These are phyloP conservation scores for Drosophila flavopinicola DNA, from an alignment of 2,888 invertebrate species.

Conservation along the genomic window DNA sequence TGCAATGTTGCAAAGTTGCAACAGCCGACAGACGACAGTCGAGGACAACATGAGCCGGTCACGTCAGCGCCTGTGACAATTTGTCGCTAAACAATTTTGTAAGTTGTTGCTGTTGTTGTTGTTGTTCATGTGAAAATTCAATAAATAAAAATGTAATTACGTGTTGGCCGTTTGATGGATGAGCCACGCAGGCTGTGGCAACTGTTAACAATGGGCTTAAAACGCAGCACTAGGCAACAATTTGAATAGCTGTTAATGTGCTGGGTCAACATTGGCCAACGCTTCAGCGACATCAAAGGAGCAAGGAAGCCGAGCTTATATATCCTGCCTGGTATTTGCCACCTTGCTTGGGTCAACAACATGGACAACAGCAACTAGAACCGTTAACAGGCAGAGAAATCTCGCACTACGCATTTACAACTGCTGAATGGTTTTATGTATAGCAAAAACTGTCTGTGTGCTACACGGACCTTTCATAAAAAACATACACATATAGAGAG, in stretches of 20 bases:
- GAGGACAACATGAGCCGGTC: constrained; percentile 45
- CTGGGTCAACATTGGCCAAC: constrained; percentile 64
- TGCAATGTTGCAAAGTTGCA: constrained; percentile 9
- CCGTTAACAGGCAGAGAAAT: constrained; percentile 3
- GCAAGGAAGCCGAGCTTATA: constrained; percentile 20
- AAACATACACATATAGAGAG: no score
- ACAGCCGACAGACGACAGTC: constrained; percentile 9
- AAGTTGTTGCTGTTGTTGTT: constrained; percentile 43
- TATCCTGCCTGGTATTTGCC: constrained; percentile 55
- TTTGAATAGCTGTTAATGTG: constrained; percentile 62
- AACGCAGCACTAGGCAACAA: constrained; percentile 5
- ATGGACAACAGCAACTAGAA: background rate
- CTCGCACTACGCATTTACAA: constrained; percentile 16
- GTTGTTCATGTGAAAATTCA: constrained; percentile 61
- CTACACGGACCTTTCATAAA: constrained; percentile 15
- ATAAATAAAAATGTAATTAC: constrained; percentile 78
- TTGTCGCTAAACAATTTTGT: constrained; percentile 76
- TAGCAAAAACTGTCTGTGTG: background rate
- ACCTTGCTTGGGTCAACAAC: constrained; percentile 60
- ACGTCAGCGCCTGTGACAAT: constrained; percentile 68
- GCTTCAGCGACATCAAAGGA: constrained; percentile 58
- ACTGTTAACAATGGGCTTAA: constrained; percentile 16
- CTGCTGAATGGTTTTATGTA: constrained; percentile 3
- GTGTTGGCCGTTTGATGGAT: constrained; percentile 46
- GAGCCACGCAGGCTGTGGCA: constrained; percentile 25